phyloP scores from a whole-genome alignment of 2,888 invertebrate species.

The Tetropium fuscum region DNA sequence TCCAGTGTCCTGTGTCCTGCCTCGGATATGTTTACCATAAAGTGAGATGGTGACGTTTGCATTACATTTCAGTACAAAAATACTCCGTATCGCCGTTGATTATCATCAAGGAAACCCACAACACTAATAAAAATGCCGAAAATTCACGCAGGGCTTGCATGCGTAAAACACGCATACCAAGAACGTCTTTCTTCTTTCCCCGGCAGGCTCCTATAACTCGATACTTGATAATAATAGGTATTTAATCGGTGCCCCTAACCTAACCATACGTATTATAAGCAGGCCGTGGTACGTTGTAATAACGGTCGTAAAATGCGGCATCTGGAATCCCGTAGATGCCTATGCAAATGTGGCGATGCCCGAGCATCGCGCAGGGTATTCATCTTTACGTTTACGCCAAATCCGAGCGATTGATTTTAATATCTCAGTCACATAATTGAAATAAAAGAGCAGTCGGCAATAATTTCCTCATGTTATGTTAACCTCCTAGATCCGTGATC shows the following conservation, averaged over 20 bases:
- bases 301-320: constrained; percentile 42
- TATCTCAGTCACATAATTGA: no score
- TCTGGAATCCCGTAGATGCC: constrained; percentile 43
- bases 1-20: no score
- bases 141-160: no score
- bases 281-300: constrained; percentile 31
- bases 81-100: no score
- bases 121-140: no score
- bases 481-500: no score
- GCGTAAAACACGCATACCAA: background rate
- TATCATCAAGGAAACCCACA: no score
- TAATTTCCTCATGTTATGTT: no score
- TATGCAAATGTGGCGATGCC: constrained; percentile 41
- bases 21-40: no score
- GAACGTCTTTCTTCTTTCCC: background rate
- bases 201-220: background rate
- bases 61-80: no score
- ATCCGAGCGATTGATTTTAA: constrained; percentile 13
- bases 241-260: constrained; percentile 2
- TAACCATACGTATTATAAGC: constrained; percentile 18
- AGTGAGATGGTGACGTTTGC: no score
- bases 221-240: constrained; percentile 4
- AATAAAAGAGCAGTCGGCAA: no score
- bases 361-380: constrained; percentile 8
- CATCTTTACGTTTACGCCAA: constrained; percentile 10